A percentile compares a stretch with the other conserved stretches of the same genome.
Evolutionary conservation across 1,140 invertebrate species (phyloP).

Genomic region (Philotrypesis tridentata): DNA sequence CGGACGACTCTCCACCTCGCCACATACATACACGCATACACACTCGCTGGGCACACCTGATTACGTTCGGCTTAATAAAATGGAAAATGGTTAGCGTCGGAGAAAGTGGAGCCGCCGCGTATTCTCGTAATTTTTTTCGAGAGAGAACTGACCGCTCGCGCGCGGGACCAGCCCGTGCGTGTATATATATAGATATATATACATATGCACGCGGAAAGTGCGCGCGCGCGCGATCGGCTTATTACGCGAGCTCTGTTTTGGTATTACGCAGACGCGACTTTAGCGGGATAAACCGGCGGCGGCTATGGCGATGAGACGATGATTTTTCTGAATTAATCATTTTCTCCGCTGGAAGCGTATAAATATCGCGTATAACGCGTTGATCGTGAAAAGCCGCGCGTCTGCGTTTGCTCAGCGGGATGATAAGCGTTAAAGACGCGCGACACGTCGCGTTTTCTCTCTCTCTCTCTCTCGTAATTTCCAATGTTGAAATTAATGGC

Average conservation of each 20-base stretch:
- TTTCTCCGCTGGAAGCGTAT: neutral
- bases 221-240: neutral
- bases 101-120: constrained; percentile 24
- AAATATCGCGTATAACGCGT: neutral
- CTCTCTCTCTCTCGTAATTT: no score
- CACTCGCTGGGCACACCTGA: neutral
- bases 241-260: neutral
- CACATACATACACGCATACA: no score
- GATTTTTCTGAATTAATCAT: neutral
- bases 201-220: neutral
- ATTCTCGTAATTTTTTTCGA: neutral
- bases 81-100: constrained; percentile 10
- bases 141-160: neutral
- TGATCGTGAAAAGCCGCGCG: no score
- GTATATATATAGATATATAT: no score
- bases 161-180: neutral
- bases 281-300: no score
- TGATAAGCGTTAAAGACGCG: no score
- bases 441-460: no score
- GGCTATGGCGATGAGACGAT: neutral
- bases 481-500: no score
- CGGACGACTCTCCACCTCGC: neutral
- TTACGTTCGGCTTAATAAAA: constrained; percentile 25
- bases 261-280: neutral
- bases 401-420: no score